Evolutionary conservation across 1,140 invertebrate genomes (phyloP).

Genomic region (Pygmarrhopalites habei): DNA sequence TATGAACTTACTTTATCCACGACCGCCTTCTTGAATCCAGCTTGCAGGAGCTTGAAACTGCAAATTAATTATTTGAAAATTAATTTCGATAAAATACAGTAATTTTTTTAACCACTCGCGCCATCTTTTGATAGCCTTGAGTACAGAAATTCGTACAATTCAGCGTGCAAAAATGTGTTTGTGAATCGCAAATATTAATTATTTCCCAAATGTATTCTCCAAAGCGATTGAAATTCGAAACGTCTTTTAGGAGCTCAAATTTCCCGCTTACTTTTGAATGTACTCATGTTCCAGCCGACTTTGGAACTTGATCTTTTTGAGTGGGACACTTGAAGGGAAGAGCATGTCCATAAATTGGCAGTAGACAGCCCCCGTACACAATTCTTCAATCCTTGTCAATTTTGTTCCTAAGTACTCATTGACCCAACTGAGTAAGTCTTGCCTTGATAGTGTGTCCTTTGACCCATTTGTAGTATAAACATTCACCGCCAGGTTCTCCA

Average conservation of each 20-base stretch:
- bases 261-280: slow-evolving; percentile 99
- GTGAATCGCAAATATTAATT: no score
- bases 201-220: no score
- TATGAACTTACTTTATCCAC: slow-evolving; percentile 99
- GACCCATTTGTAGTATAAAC: slow-evolving; percentile 97
- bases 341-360: slow-evolving; percentile 99
- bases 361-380: slow-evolving; percentile 94
- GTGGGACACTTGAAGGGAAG: slow-evolving; percentile 77
- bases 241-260: no score
- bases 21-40: slow-evolving; percentile 90
- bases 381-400: slow-evolving; percentile 95
- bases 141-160: no score
- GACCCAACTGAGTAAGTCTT: slow-evolving; percentile 98
- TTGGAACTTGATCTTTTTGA: slow-evolving; percentile 97
- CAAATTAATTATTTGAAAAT: neutral
- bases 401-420: slow-evolving; percentile 91
- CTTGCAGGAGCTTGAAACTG: slow-evolving; percentile 62
- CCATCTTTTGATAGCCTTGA: no score
- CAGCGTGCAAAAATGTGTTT: no score
- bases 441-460: slow-evolving; percentile 91
- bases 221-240: no score
- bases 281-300: slow-evolving; percentile 99
- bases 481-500: slow-evolving; percentile 94
- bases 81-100: no score
- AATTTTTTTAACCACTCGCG: no score